These are phyloP conservation scores for Gymnarchus niloticus DNA, from an alignment of 2,113 vertebrate species.

Conservation along the genomic window DNA sequence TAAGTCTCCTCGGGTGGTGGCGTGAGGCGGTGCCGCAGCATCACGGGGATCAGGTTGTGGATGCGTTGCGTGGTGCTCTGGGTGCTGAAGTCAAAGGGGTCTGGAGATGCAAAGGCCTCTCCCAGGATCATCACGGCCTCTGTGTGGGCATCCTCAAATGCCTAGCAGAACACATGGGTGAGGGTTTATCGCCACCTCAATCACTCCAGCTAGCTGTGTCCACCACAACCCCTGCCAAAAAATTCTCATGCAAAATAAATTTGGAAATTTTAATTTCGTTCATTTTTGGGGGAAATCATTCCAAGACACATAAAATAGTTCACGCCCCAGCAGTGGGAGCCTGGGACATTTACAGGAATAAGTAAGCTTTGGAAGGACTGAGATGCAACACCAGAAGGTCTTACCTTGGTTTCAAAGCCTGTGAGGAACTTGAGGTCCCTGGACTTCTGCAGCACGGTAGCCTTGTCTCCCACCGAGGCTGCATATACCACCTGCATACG, in stretches of 20 bases:
- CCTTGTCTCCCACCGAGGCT: conserved; percentile 70
- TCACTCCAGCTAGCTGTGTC: too few relatives aligned
- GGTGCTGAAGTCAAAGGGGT: conserved; percentile 73
- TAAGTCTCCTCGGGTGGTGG: conserved; percentile 84
- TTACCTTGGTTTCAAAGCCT: conserved; percentile 81
- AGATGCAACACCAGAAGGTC: conserved; percentile 20
- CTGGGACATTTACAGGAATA: background rate
- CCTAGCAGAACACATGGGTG: conserved; percentile 54
- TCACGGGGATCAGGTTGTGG: conserved; percentile 71
- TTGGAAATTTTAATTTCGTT: too few relatives aligned
- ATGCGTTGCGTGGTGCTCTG: conserved; percentile 75
- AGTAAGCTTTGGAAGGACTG: background rate
- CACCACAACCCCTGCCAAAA: too few relatives aligned
- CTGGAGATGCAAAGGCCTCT: conserved; percentile 68
- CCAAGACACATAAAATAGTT: too few relatives aligned
- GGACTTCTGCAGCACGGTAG: conserved; percentile 75
- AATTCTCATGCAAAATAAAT: too few relatives aligned
- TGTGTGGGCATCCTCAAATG: conserved; percentile 74
- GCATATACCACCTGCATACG: conserved; percentile 75
- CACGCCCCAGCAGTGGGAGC: background rate
- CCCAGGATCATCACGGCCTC: conserved; percentile 87
- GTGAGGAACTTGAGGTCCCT: conserved; percentile 79
- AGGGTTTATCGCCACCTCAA: too few relatives aligned
- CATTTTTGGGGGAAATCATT: too few relatives aligned
- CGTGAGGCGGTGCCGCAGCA: conserved; percentile 77